Evolutionary conservation across 2,113 vertebrate genomes (phyloP).

Genomic region (Neolamprologus cancellatus): DNA sequence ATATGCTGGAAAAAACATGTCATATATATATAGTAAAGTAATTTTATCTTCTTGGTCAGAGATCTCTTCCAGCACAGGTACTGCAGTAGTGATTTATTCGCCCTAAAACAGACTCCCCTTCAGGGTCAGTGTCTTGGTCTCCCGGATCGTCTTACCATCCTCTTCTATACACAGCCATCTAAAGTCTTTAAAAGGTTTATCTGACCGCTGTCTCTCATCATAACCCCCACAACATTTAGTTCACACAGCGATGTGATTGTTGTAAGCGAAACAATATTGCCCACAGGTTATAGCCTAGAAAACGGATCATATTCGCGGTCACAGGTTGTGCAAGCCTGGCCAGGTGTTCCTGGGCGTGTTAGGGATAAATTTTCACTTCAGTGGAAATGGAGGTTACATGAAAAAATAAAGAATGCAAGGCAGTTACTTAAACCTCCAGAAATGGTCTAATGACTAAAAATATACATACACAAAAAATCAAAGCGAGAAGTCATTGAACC

Average conservation of each 20-base stretch:
- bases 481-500: neutral
- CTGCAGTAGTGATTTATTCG: neutral
- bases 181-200: neutral
- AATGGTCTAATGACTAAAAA: neutral
- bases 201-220: neutral
- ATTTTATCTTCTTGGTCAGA: neutral
- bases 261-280: neutral
- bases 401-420: neutral
- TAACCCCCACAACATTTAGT: neutral
- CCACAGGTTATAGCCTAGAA: neutral
- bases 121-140: neutral
- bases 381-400: neutral
- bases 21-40: neutral
- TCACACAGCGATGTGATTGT: neutral
- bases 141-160: neutral
- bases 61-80: neutral
- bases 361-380: neutral
- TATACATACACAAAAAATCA: neutral
- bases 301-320: neutral
- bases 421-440: neutral
- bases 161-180: neutral
- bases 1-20: neutral
- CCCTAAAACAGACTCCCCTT: neutral
- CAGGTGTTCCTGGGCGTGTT: conserved; percentile 13
- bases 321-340: neutral